Conservation (phyloP, 2,113 vertebrate genomes). For the Pandion haliaetus region DNA sequence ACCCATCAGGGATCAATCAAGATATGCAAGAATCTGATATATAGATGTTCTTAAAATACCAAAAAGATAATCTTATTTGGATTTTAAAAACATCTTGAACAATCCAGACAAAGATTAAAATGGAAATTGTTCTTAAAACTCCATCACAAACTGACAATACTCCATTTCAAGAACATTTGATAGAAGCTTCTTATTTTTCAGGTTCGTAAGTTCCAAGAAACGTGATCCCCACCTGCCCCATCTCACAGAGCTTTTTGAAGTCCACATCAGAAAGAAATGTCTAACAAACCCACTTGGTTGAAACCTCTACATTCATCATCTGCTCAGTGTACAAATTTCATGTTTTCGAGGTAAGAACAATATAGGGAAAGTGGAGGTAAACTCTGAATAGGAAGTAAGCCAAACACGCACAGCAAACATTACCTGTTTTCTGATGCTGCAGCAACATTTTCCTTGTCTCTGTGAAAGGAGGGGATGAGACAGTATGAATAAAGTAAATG, state of each 20-base stretch:
- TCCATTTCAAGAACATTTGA: neutral
- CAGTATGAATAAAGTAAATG: constrained; percentile 38
- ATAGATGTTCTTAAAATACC: neutral
- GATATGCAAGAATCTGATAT: neutral
- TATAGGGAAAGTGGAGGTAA: neutral
- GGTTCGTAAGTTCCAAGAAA: neutral
- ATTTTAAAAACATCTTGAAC: neutral
- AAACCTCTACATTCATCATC: neutral
- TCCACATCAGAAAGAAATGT: neutral
- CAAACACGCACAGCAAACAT: neutral
- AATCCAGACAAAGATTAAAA: neutral
- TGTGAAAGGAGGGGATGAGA: constrained; percentile 74
- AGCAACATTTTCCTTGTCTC: constrained; percentile 68
- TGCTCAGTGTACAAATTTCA: neutral
- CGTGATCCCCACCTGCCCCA: neutral
- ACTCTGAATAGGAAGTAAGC: neutral
- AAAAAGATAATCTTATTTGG: neutral
- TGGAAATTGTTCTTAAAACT: neutral
- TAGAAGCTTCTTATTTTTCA: neutral
- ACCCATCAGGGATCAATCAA: neutral
- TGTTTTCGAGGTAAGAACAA: neutral
- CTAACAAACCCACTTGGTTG: neutral
- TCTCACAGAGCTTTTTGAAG: neutral
- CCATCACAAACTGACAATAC: neutral
- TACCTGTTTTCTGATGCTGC: constrained; percentile 71